Conservation (phyloP, 2,797 vertebrate genomes). For the Microtus californicus region DNA sequence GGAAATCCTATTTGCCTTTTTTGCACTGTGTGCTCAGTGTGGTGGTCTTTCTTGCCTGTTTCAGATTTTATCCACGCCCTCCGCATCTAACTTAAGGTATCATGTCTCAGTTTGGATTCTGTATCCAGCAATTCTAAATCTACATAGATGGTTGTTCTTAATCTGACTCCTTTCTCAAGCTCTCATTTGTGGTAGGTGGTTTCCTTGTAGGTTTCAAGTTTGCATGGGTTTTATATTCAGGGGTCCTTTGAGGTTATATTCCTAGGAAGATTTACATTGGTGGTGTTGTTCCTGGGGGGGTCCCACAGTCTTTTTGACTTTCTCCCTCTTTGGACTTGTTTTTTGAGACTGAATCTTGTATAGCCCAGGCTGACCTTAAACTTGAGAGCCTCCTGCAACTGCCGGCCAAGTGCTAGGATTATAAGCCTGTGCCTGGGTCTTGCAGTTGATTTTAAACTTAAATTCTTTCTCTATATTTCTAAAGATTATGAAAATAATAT, state of each 20-base stretch:
- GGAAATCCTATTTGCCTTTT: constrained; percentile 18
- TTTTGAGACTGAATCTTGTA: background rate
- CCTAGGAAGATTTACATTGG: background rate
- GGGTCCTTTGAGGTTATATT: background rate
- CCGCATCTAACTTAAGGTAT: constrained; percentile 12
- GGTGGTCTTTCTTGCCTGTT: background rate
- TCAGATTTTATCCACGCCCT: background rate
- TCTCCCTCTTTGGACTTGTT: background rate
- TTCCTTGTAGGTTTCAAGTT: background rate
- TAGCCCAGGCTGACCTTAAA: background rate
- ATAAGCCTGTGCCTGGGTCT: background rate
- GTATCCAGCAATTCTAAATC: background rate
- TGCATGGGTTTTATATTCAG: background rate
- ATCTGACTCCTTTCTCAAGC: background rate
- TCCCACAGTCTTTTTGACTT: background rate
- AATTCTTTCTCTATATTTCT: background rate
- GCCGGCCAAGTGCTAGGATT: background rate
- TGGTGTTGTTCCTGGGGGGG: background rate
- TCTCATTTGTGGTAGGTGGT: background rate
- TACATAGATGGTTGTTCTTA: background rate
- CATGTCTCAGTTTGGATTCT: background rate
- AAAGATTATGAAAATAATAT: background rate
- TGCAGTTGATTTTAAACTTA: background rate
- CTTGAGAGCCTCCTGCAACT: background rate
- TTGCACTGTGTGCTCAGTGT: background rate